Evolutionary conservation across 2,113 vertebrate species (phyloP), one percentile per base, ranked within the genome.

Genomic region (Ptilonorhynchus violaceus): DNA sequence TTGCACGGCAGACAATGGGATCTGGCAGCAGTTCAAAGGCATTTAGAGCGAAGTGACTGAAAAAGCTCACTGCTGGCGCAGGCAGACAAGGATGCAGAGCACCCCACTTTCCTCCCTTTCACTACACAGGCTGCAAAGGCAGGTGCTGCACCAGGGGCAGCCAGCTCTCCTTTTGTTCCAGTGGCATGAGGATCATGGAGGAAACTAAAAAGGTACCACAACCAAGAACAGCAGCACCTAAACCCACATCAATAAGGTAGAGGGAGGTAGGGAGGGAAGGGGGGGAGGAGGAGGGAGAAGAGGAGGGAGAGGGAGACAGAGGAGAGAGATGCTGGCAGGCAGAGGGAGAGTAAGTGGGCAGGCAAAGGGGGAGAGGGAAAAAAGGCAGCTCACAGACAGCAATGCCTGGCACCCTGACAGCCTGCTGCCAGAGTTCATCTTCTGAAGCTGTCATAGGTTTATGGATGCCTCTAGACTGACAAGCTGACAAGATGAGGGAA

Each of bases 11-110:
- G 86, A 95, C 91, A 93, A 92, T 60, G 66, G 76, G 74, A 75
- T 66, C 84, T 92, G 92, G 92, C 90, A 87, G 95, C 72, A 66
- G 77, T 83, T 97, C 96, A 95, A 93, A 95, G 93, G 91, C 94
- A 85, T 85, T 92, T 87, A 82, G 9, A 85, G 88, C 4, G 0
- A 89, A 95, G 85, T 33, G 86, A 70, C 66, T 69, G 93, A 94
- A 90, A n/a, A 12, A 66, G 69, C 93, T 84, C 59, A 6, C 33
- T n/a, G 78, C 78, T 2, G 42, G 89, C 13, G 6, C 59, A 25
- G 78, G 75, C 84, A 66, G 92, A 16, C 15, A 0, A 20, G 55
- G 79, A 86, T 39, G 79, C 80, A 18, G 94, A 74, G 92, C 7
- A 2, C 66, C 81, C 69, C 9, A 21, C 85, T 79, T 50, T 25